phyloP scores from a whole-genome alignment of 2,113 vertebrate species.

The Tetraodon nigroviridis region DNA sequence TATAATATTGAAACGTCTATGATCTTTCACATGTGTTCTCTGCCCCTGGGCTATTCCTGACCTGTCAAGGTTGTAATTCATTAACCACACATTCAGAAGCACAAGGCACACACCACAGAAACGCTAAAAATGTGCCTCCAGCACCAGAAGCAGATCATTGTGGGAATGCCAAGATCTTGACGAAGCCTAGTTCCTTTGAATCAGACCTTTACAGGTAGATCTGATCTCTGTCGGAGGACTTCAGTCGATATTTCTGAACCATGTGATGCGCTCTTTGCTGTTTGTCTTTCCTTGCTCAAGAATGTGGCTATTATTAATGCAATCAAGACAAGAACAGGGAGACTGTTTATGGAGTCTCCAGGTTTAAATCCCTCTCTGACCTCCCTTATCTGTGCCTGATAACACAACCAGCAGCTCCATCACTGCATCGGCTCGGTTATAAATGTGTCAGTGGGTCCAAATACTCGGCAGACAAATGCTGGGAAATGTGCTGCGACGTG shows the following conservation, averaged over 20 bases:
- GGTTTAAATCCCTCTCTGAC: slow-evolving; percentile 43
- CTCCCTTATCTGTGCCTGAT: slow-evolving; percentile 56
- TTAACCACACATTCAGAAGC: slow-evolving; percentile 34
- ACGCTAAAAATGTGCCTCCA: slow-evolving; percentile 17
- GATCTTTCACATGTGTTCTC: slow-evolving; percentile 39
- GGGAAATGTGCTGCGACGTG: slow-evolving; percentile 3
- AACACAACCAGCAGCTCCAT: slow-evolving; percentile 28
- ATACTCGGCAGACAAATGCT: not conserved
- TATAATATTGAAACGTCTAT: no score
- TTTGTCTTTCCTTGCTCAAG: no score
- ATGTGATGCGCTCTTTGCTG: no score
- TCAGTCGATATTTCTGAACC: no score
- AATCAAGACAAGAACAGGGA: slow-evolving; percentile 13
- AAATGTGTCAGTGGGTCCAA: slow-evolving; percentile 7
- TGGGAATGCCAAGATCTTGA: no score
- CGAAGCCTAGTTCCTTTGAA: no score
- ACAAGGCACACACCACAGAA: slow-evolving; percentile 18
- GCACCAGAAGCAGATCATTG: slow-evolving; percentile 39
- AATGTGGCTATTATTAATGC: not conserved
- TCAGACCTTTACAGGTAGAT: no score
- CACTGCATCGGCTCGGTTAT: slow-evolving; percentile 1
- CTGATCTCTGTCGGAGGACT: no score
- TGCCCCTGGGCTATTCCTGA: slow-evolving; percentile 44
- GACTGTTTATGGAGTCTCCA: slow-evolving; percentile 50
- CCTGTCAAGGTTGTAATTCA: slow-evolving; percentile 54